Evolutionary conservation across 2,888 invertebrate species (phyloP), one percentile per base, ranked within the genome.

Genomic region (Stomorhina lunata): DNA sequence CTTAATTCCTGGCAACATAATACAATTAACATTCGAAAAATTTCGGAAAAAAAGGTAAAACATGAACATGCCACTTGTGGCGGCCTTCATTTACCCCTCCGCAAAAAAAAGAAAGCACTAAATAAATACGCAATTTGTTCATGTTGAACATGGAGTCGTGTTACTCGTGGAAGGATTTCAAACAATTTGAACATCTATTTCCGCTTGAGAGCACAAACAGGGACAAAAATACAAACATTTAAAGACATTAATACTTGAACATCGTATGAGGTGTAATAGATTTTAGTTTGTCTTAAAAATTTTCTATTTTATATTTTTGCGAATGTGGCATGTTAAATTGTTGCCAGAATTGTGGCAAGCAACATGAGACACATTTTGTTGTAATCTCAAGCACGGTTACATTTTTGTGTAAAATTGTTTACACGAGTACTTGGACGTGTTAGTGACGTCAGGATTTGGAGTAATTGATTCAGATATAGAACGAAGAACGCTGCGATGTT

Each of bases 101-200:
- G n/a, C n/a, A n/a, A n/a, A n/a, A n/a, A n/a, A n/a, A 32, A 32
- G 2, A 29, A 40, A 68, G 48, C 29, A 17, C 55, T 40, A 73
- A 40, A 66, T 37, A 68, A 43, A 53, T 43, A 48, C 57, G 40
- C 34, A 66, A n/a, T 37, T 61, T 61, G 32, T 61, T 53, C 57
- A 59, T 10, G 12, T 22, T 50, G 45, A 63, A 68, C 40, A 61
- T 63, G 53, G 9, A n/a, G n/a, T 22, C 75, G 59, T 65, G 68
- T 69, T 57, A 6, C 61, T 32, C 10, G 27, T 37, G 40, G 27
- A 59, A 71, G 65, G 75, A 75, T 78, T 82, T 59, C 65, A 76
- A 79, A 71, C 53, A 79, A 82, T 79, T 82, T 79, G 50, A 71
- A 82, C 82, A 76, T 82, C 59, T 76, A 79, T 82, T 82, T 82